These are phyloP conservation scores for Collichthys lucidus DNA, from an alignment of 2,113 vertebrate species.

Conservation along the genomic window DNA sequence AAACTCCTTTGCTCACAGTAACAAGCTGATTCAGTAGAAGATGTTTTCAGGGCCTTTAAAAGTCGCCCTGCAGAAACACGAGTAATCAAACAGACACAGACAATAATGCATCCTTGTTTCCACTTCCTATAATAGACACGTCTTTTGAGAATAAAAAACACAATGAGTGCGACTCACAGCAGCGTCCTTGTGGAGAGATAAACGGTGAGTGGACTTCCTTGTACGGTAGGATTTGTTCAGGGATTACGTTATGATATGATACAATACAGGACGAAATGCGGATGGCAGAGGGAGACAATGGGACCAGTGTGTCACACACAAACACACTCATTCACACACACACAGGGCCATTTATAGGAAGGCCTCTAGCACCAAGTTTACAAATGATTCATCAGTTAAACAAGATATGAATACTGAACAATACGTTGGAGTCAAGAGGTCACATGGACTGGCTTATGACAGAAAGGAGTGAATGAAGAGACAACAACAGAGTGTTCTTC, in stretches of 20 bases:
- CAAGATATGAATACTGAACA: constrained; percentile 53
- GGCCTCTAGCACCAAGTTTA: constrained; percentile 30
- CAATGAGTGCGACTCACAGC: constrained; percentile 49
- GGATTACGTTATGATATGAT: constrained; percentile 75
- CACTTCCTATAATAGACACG: constrained; percentile 37
- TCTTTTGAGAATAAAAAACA: constrained; percentile 43
- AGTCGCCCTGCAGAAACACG: neutral
- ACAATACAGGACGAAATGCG: constrained; percentile 66
- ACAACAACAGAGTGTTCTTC: neutral
- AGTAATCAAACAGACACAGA: constrained; percentile 28
- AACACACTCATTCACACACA: too few relatives aligned
- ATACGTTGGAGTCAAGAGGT: constrained; percentile 22
- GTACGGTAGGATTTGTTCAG: constrained; percentile 71
- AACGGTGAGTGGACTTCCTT: constrained; percentile 71
- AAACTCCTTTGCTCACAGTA: neutral
- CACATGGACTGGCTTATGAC: too few relatives aligned
- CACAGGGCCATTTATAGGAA: constrained; percentile 37
- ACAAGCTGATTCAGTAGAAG: neutral
- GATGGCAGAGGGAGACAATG: constrained; percentile 67
- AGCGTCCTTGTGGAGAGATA: constrained; percentile 58
- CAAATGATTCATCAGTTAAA: constrained; percentile 65
- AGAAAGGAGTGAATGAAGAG: constrained; percentile 6
- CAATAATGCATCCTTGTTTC: constrained; percentile 37
- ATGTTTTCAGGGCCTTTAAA: neutral
- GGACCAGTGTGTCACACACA: constrained; percentile 67